These are phyloP conservation scores for Agapornis canus DNA, from an alignment of 2,797 vertebrate genomes.

Conservation along the genomic window DNA sequence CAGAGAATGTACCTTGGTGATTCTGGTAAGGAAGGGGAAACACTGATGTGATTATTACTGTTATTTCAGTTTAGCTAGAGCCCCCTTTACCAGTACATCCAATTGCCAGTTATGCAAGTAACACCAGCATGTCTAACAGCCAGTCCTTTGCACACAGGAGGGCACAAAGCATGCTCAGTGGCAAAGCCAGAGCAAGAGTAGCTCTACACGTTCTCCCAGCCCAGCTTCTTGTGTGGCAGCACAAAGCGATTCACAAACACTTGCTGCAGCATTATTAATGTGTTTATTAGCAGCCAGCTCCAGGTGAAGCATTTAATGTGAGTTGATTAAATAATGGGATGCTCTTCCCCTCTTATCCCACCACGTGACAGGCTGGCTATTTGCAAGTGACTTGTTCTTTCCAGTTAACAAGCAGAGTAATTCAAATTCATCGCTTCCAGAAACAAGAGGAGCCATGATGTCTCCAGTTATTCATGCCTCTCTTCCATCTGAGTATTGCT, in stretches of 20 bases:
- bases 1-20: not conserved
- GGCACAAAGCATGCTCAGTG: not conserved
- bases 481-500: not conserved
- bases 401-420: conserved; percentile 8
- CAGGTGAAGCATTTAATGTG: not conserved
- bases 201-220: not conserved
- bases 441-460: not conserved
- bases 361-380: not conserved
- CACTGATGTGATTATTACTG: not conserved
- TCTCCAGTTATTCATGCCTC: not conserved
- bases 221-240: not conserved
- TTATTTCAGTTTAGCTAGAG: not conserved
- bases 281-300: not conserved
- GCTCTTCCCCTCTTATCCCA: not conserved
- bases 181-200: not conserved
- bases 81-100: not conserved
- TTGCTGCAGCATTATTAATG: not conserved
- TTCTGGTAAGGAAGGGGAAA: not conserved
- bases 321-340: not conserved
- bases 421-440: not conserved
- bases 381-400: conserved; percentile 28
- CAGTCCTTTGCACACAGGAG: not conserved
- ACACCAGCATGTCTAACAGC: not conserved
- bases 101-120: not conserved
- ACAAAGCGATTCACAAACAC: not conserved